Evolutionary conservation across 1,140 invertebrate species (phyloP).

Genomic region (Archivesica marissinica): DNA sequence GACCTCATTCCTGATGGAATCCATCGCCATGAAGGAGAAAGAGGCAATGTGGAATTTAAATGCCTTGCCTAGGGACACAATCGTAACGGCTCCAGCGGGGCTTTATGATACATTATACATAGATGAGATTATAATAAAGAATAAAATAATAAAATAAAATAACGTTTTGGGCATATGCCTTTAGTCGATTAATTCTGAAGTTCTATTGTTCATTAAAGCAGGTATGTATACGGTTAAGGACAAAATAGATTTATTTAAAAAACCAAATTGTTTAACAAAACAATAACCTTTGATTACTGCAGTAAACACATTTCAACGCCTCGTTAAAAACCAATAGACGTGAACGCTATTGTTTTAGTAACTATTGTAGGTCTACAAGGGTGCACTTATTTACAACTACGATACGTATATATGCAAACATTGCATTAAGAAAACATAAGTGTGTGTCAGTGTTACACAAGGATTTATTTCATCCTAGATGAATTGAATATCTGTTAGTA

Average conservation of each 20-base stretch:
- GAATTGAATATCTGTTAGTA: background rate
- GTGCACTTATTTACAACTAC: background rate
- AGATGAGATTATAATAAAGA: no score
- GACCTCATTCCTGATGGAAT: no score
- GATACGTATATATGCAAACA: background rate
- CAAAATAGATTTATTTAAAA: background rate
- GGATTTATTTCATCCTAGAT: background rate
- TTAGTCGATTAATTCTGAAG: no score
- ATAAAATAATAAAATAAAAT: no score
- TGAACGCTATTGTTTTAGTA: constrained; percentile 6
- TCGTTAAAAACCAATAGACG: background rate
- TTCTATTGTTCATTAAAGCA: no score
- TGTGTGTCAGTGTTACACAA: background rate
- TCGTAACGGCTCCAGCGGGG: no score
- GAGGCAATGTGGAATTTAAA: no score
- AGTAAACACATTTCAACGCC: constrained; percentile 13
- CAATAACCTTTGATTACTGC: background rate
- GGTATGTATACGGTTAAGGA: no score
- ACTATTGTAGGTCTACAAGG: background rate
- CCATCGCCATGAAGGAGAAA: no score
- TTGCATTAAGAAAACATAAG: background rate
- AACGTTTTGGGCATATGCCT: no score
- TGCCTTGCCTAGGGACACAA: no score
- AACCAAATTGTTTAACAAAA: background rate
- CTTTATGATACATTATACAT: no score